Evolutionary conservation across 1,140 invertebrate genomes (phyloP), one percentile per base, ranked within the genome.

Genomic region (Micrasema minimum): DNA sequence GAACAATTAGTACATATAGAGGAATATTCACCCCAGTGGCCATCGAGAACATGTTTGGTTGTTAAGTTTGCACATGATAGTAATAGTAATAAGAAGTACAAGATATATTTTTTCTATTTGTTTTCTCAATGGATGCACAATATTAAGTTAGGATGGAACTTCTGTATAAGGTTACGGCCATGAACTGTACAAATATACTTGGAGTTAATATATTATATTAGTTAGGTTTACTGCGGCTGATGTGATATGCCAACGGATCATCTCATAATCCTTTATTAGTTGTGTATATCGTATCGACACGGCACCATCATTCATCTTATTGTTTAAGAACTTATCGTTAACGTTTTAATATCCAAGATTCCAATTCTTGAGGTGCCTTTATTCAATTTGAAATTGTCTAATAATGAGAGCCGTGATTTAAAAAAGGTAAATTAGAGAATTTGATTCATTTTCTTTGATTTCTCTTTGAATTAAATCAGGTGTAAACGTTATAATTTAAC

Each of bases 21-120:
- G 38, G 38, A 20, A 35, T 59, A 14, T 41, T 59, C 55, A 59
- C 38, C 18, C 37, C 55, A 38, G 55, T 59, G 37, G 55, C 55
- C 55, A 59, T 59, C 35, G 22, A 38, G 55, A 59, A 41, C 26
- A 31, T 31, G 26, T 59, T 38, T 41, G 38, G 14, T 43, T 59
- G 55, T 59, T 59, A 59, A 59, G 55, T 59, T 59, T 59, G 55
- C 55, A 59, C 55, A 20, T 59, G 31, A 57, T 51, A 55, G 51
- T 16, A 16, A 59, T 59, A 59, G 55, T n/a, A n/a, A n/a, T n/a
- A 22, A 22, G 12, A 11, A 59, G 16, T 41, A 22, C 38, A 37
- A 59, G 2, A 20, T 2, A 59, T 16, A 59, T 16, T 59, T 59
- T 59, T 20, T 59, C 16, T 59, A 10, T 59, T 55, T 55, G 26